Evolutionary conservation across 1,140 invertebrate genomes (phyloP).

Genomic region (Drosophila teissieri): DNA sequence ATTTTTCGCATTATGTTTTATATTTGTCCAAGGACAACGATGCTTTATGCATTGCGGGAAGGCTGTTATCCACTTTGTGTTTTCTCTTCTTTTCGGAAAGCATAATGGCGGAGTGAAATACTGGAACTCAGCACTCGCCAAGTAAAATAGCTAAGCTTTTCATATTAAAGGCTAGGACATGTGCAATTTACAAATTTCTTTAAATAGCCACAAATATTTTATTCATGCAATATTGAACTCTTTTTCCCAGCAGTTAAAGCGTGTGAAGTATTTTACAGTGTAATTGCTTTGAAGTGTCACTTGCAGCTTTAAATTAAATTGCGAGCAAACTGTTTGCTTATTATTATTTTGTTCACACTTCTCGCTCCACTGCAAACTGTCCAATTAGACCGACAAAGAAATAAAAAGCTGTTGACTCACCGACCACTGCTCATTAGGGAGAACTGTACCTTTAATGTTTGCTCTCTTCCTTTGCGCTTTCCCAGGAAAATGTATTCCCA

Average conservation of each 20-base stretch:
- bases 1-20: slow-evolving; percentile 49
- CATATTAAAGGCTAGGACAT: no score
- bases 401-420: slow-evolving; percentile 32
- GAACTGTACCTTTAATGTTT: slow-evolving; percentile 21
- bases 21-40: slow-evolving; percentile 54
- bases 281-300: background rate
- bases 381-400: slow-evolving; percentile 38
- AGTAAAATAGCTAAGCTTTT: background rate
- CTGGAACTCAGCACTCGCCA: slow-evolving; percentile 1
- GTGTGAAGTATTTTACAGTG: background rate
- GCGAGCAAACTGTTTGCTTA: background rate
- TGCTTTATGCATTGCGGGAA: slow-evolving; percentile 44
- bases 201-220: background rate
- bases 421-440: slow-evolving; percentile 38
- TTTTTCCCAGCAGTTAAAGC: no score
- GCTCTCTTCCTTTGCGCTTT: background rate
- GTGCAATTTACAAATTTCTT: background rate
- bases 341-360: background rate
- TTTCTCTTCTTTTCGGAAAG: slow-evolving; percentile 2
- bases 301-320: background rate
- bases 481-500: slow-evolving; percentile 10
- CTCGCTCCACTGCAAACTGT: slow-evolving; percentile 17
- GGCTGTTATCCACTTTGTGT: slow-evolving; percentile 35
- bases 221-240: no score
- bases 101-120: slow-evolving; percentile 29